These are phyloP conservation scores for Brachionus rubens DNA, from an alignment of 1,140 invertebrate species.

Conservation along the genomic window DNA sequence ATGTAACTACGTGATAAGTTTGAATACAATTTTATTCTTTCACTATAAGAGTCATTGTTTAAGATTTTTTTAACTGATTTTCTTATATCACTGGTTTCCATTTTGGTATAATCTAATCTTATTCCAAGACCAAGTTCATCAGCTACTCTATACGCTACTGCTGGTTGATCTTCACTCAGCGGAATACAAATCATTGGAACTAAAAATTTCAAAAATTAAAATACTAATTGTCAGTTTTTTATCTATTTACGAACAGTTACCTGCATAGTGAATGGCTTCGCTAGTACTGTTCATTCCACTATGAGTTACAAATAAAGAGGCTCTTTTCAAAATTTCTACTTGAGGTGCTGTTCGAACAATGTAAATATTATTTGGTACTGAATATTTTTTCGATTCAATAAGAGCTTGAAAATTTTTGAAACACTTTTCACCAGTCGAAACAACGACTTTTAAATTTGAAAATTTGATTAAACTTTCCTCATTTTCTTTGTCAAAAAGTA, in stretches of 20 bases:
- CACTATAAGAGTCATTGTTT: neutral
- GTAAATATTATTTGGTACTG: neutral
- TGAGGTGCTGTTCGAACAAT: constrained; percentile 49
- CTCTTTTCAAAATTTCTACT: constrained; percentile 50
- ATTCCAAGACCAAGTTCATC: constrained; percentile 39
- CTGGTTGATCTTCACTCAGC: constrained; percentile 59
- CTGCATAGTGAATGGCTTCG: constrained; percentile 74
- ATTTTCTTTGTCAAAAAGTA: neutral
- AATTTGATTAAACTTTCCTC: neutral
- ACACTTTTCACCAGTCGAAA: constrained; percentile 8
- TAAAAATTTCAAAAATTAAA: neutral
- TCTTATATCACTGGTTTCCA: constrained; percentile 1
- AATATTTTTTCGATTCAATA: neutral
- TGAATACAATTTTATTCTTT: neutral
- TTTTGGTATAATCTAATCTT: constrained; percentile 23
- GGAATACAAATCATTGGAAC: constrained; percentile 74
- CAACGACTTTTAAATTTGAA: neutral
- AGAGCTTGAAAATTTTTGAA: neutral
- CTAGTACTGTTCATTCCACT: constrained; percentile 75
- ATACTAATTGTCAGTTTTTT: neutral
- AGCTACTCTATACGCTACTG: constrained; percentile 41
- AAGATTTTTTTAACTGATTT: neutral
- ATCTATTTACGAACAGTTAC: neutral
- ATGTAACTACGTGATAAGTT: neutral
- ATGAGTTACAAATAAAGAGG: constrained; percentile 72